phyloP scores from a whole-genome alignment of 2,797 vertebrate species.

The Coreius guichenoti region DNA sequence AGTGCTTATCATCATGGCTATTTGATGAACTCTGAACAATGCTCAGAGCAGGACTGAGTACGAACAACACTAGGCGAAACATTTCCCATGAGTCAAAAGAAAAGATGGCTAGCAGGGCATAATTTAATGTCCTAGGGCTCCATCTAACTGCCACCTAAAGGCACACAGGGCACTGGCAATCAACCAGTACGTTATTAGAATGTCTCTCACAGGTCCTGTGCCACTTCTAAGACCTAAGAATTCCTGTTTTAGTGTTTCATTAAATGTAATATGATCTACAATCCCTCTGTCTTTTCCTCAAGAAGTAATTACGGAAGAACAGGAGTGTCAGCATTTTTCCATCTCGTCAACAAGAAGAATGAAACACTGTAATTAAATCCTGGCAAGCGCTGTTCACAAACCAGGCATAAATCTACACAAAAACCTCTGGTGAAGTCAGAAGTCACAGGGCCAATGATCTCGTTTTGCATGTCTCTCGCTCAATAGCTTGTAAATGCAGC shows the following conservation, averaged over 20 bases:
- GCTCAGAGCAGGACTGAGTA: conserved; percentile 17
- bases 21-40: conserved; percentile 48
- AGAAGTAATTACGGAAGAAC: conserved; percentile 36
- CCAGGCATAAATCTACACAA: conserved; percentile 2
- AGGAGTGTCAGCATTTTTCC: conserved; percentile 48
- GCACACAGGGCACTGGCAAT: conserved; percentile 15
- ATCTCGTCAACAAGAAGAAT: conserved; percentile 31
- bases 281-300: conserved; percentile 21
- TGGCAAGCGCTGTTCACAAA: not conserved
- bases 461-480: not conserved
- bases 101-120: conserved; percentile 28
- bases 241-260: conserved; percentile 53
- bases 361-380: conserved; percentile 39
- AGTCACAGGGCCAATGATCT: not conserved
- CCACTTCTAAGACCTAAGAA: conserved; percentile 23
- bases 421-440: not conserved
- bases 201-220: conserved; percentile 41
- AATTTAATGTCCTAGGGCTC: conserved; percentile 25
- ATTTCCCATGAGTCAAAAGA: conserved; percentile 22
- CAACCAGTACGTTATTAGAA: conserved; percentile 34
- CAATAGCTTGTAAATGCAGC: not conserved
- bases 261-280: conserved; percentile 47
- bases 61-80: conserved; percentile 3
- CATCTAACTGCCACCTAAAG: conserved; percentile 23
- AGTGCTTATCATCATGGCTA: conserved; percentile 31